Evolutionary conservation across 1,140 invertebrate species (phyloP).

Genomic region (Procambarus clarkii): DNA sequence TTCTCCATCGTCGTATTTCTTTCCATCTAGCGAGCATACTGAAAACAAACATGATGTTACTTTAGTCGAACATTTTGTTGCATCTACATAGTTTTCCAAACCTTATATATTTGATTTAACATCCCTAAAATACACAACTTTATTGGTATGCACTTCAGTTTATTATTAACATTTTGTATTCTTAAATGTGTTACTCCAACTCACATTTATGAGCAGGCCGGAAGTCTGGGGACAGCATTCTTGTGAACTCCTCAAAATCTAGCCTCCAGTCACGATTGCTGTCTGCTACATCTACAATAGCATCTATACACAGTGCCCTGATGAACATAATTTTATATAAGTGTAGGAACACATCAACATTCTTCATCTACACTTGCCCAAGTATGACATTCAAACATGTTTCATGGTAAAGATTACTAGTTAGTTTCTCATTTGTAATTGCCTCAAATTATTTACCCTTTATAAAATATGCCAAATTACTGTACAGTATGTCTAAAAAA

Average conservation of each 20-base stretch:
- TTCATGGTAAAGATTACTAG: too few species aligned
- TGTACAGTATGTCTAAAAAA: too few species aligned
- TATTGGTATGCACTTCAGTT: too few species aligned
- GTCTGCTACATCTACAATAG: constrained; percentile 74
- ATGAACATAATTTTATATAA: background rate
- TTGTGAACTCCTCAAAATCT: constrained; percentile 74
- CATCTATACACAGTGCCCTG: constrained; percentile 74
- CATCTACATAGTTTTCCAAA: too few species aligned
- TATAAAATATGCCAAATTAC: too few species aligned
- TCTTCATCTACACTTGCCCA: too few species aligned
- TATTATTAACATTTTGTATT: too few species aligned
- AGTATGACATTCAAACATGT: too few species aligned
- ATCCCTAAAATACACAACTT: too few species aligned
- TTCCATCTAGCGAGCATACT: constrained; percentile 74
- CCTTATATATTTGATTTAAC: too few species aligned
- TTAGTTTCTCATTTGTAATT: too few species aligned
- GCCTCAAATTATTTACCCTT: too few species aligned
- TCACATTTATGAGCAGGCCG: constrained; percentile 73
- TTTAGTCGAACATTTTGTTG: background rate
- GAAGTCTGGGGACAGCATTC: constrained; percentile 72
- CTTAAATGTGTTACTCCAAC: background rate
- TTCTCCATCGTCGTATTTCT: constrained; percentile 73
- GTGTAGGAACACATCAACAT: background rate
- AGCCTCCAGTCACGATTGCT: constrained; percentile 74
- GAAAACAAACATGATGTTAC: background rate